phyloP scores from a whole-genome alignment of 2,797 vertebrate genomes.

The Nannoperca obscura region DNA sequence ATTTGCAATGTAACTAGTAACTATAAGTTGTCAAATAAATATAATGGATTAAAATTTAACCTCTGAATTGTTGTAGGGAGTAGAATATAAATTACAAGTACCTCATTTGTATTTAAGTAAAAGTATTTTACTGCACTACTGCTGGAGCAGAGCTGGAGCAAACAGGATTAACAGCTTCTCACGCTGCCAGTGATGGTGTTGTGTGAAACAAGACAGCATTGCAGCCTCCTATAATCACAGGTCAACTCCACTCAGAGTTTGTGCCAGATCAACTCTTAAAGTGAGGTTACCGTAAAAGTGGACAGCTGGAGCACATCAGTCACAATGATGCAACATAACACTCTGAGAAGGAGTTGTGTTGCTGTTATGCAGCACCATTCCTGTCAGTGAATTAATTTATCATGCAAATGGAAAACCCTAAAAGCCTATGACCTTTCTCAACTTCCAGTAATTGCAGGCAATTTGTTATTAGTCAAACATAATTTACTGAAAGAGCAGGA shows the following conservation, averaged over 20 bases:
- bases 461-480: slow-evolving; percentile 67
- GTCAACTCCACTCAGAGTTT: slow-evolving; percentile 37
- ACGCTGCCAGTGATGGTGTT: slow-evolving; percentile 48
- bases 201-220: slow-evolving; percentile 51
- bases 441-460: slow-evolving; percentile 68
- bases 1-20: neutral
- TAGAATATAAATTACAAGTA: neutral
- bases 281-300: slow-evolving; percentile 46
- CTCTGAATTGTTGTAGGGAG: neutral
- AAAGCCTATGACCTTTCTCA: slow-evolving; percentile 60
- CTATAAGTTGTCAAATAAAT: neutral
- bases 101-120: neutral
- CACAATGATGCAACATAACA: slow-evolving; percentile 56
- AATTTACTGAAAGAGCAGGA: slow-evolving; percentile 56
- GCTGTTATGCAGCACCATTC: slow-evolving; percentile 40
- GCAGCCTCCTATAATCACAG: slow-evolving; percentile 25
- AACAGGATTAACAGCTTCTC: slow-evolving; percentile 54
- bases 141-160: slow-evolving; percentile 25
- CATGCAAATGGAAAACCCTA: slow-evolving; percentile 64
- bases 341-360: slow-evolving; percentile 27
- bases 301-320: slow-evolving; percentile 65
- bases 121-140: neutral
- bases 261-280: slow-evolving; percentile 13
- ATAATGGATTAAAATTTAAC: neutral
- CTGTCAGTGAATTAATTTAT: slow-evolving; percentile 68